These are phyloP conservation scores for Notothenia coriiceps DNA, from an alignment of 2,113 vertebrate genomes.

Conservation along the genomic window DNA sequence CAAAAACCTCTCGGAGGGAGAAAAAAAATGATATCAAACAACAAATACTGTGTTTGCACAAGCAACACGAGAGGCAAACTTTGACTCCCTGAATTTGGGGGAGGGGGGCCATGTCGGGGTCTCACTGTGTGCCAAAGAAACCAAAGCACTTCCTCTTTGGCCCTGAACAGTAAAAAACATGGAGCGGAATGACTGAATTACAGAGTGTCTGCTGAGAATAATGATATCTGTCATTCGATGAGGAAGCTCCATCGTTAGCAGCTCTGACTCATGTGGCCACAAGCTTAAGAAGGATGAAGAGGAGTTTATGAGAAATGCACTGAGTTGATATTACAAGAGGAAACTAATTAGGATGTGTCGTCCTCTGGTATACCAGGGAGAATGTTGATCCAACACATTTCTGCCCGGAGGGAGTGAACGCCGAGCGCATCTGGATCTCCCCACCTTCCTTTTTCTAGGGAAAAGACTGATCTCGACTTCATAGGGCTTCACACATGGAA, in stretches of 20 bases:
- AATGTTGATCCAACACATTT: conserved; percentile 63
- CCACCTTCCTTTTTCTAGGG: conserved; percentile 64
- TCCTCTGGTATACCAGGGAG: background rate
- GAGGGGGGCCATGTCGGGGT: conserved; percentile 53
- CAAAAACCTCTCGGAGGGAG: conserved; percentile 60
- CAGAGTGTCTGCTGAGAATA: conserved; percentile 50
- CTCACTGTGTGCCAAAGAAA: conserved; percentile 74
- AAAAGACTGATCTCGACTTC: conserved; percentile 75
- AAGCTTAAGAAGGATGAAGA: conserved; percentile 20
- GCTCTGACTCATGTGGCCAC: conserved; percentile 40
- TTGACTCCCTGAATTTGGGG: conserved; percentile 65
- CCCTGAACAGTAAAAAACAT: conserved; percentile 65
- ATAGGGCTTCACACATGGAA: conserved; percentile 80
- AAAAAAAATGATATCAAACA: conserved; percentile 65
- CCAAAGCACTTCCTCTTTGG: conserved; percentile 78
- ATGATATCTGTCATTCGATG: conserved; percentile 24
- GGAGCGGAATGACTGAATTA: conserved; percentile 64
- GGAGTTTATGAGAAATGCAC: conserved; percentile 34
- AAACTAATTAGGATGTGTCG: conserved; percentile 39
- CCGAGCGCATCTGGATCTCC: conserved; percentile 66
- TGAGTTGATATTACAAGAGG: conserved; percentile 1
- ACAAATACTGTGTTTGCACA: conserved; percentile 74
- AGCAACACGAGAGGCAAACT: conserved; percentile 79
- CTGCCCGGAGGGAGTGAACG: conserved; percentile 37
- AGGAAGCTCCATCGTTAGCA: conserved; percentile 26